Conservation (phyloP, 2,888 invertebrate species). For the Drosophila paranaensis region DNA sequence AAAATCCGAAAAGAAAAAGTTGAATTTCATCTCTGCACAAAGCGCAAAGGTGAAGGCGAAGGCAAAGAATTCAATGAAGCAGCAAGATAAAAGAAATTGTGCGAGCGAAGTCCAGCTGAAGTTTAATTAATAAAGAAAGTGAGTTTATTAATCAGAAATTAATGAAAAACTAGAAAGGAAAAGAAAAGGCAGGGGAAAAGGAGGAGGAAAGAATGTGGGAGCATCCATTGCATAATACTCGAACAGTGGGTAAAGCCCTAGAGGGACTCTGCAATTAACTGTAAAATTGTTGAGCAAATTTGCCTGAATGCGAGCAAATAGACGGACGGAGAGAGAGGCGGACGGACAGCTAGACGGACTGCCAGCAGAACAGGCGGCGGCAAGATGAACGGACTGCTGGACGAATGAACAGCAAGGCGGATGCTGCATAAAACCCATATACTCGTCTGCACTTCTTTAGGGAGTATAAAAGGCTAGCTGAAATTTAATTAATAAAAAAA, state of each 20-base stretch:
- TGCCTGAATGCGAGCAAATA: no score
- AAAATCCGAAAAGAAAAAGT: neutral
- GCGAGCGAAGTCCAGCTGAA: neutral
- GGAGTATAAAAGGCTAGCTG: no score
- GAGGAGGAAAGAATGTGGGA: neutral
- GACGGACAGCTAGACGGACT: no score
- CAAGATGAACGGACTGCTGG: no score
- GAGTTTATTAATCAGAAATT: slow-evolving; percentile 1
- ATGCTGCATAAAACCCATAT: neutral
- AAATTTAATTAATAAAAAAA: neutral
- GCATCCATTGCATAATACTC: neutral
- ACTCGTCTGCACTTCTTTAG: neutral
- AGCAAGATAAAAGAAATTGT: neutral
- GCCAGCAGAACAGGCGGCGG: no score
- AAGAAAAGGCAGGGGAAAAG: neutral
- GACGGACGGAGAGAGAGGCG: no score
- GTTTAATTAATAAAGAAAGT: neutral
- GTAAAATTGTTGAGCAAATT: no score
- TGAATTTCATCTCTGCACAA: neutral
- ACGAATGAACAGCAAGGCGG: neutral
- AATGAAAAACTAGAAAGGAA: slow-evolving; percentile 3
- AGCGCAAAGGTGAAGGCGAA: neutral
- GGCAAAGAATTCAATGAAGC: slow-evolving; percentile 2
- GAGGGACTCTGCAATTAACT: neutral
- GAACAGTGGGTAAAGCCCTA: neutral